These are phyloP conservation scores for Chalcosyrphus nemorum DNA, from an alignment of 2,888 invertebrate species.

Conservation along the genomic window DNA sequence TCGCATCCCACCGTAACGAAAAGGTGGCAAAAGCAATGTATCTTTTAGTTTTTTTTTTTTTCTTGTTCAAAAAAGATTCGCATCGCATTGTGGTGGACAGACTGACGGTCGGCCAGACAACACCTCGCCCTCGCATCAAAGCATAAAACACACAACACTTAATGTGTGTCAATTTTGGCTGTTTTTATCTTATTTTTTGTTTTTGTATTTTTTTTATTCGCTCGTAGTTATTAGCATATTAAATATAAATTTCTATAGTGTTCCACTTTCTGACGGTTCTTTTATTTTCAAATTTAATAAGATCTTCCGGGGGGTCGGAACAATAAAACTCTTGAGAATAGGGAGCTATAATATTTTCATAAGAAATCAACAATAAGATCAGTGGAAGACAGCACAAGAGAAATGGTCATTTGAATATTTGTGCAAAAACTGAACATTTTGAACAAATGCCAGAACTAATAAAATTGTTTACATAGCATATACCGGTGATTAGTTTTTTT, in stretches of 20 bases:
- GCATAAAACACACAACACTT: not conserved
- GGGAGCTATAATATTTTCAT: not conserved
- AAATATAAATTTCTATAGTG: not conserved
- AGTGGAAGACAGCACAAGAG: not conserved
- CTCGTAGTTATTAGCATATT: slow-evolving; percentile 5
- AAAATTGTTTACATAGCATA: slow-evolving; percentile 38
- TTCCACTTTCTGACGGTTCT: not conserved
- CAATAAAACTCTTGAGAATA: slow-evolving; percentile 3
- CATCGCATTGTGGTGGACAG: not conserved
- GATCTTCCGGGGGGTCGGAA: slow-evolving; percentile 6
- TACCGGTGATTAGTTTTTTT: not conserved
- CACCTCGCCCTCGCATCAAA: not conserved
- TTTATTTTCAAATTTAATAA: not conserved
- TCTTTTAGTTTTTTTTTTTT: too few relatives aligned
- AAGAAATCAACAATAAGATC: not conserved
- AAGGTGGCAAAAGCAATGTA: slow-evolving; percentile 17
- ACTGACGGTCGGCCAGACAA: not conserved
- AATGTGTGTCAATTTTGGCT: not conserved
- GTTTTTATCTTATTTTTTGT: not conserved
- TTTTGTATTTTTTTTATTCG: not conserved
- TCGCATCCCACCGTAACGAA: not conserved
- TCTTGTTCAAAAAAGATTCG: not conserved
- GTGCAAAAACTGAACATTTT: slow-evolving; percentile 10
- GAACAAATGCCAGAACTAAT: slow-evolving; percentile 40
- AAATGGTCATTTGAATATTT: not conserved